phyloP scores from a whole-genome alignment of 2,113 vertebrate genomes.

The Oryzias javanicus region DNA sequence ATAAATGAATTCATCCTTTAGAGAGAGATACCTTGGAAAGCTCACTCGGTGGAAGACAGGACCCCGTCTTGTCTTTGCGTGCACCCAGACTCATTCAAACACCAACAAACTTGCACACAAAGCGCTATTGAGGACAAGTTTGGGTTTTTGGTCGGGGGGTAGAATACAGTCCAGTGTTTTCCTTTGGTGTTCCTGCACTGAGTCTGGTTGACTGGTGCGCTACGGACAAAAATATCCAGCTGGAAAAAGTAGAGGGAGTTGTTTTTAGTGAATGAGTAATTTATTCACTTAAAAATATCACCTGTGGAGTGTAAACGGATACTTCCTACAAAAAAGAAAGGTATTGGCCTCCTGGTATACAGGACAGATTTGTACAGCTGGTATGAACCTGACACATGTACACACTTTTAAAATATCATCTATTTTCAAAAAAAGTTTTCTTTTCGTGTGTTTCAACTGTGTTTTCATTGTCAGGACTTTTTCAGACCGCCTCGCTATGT shows the following conservation, averaged over 20 bases:
- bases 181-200: conserved; percentile 29
- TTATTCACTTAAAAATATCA: conserved; percentile 16
- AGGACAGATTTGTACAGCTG: not conserved
- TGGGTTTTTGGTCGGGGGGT: conserved; percentile 12
- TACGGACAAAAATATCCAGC: conserved; percentile 54
- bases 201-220: conserved; percentile 25
- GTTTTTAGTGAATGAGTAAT: conserved; percentile 28
- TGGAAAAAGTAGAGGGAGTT: conserved; percentile 42
- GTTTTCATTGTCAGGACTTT: conserved; percentile 36
- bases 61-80: conserved; percentile 50
- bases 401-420: no score
- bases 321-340: not conserved
- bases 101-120: conserved; percentile 60
- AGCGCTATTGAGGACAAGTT: conserved; percentile 59
- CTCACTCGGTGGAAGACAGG: conserved; percentile 50
- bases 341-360: not conserved
- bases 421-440: no score
- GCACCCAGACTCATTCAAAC: conserved; percentile 51
- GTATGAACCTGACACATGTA: no score
- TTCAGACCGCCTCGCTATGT: conserved; percentile 19
- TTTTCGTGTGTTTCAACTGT: conserved; percentile 21
- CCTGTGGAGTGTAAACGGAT: conserved; percentile 8
- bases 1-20: conserved; percentile 63
- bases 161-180: conserved; percentile 67
- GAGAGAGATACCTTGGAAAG: conserved; percentile 50